phyloP scores from a whole-genome alignment of 64 coral and sea anemone species.

The Catalaphyllia jardinei region DNA sequence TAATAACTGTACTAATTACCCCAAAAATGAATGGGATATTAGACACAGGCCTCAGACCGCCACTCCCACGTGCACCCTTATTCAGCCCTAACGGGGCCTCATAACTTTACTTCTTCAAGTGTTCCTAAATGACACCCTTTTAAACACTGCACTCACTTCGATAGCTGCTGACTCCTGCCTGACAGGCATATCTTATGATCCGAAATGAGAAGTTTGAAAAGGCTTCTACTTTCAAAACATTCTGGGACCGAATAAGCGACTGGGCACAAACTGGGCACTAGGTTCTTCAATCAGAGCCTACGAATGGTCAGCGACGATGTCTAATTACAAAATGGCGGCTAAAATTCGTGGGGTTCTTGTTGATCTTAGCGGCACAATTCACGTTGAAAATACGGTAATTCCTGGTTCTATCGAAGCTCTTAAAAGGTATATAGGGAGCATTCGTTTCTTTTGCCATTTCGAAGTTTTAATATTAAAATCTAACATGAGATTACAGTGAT shows the following conservation, averaged over 20 bases:
- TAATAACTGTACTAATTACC: no score
- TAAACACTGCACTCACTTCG: no score
- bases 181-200: no score
- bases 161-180: no score
- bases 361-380: constrained; percentile 95
- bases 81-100: no score
- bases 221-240: neutral
- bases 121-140: no score
- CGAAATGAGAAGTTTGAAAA: neutral
- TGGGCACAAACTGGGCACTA: neutral
- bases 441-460: neutral
- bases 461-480: neutral
- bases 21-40: no score
- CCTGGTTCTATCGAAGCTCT: constrained; percentile 89
- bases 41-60: no score
- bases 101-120: no score
- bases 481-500: neutral
- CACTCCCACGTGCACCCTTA: no score
- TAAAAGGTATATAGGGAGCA: constrained; percentile 37
- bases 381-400: constrained; percentile 89
- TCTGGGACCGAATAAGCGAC: no score
- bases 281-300: neutral
- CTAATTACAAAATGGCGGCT: constrained; percentile 81
- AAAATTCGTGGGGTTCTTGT: constrained; percentile 78
- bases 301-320: neutral